Percentiles rank a stretch among this genome's conserved stretches.
Evolutionary conservation across 2,888 invertebrate genomes (phyloP).

Genomic region (Norana najaformis): DNA sequence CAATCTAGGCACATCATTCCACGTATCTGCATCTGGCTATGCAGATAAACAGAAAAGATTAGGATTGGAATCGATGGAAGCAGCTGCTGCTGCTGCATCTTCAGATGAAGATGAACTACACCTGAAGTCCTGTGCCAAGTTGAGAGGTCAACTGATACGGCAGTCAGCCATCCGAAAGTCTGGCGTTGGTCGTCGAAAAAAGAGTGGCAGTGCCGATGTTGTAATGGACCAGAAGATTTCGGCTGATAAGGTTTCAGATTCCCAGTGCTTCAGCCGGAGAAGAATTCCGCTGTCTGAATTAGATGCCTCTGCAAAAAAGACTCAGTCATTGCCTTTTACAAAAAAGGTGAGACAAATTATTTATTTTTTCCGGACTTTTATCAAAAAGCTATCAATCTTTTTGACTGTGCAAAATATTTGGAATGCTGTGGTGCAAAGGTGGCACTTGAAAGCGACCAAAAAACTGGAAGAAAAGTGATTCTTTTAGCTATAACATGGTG

Average conservation of each 20-base stretch:
- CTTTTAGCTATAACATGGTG: too few species aligned
- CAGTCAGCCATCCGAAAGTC: neutral
- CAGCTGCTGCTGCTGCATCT: neutral
- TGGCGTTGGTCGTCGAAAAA: neutral
- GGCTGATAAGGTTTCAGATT: neutral
- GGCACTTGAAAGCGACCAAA: too few species aligned
- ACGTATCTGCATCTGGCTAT: neutral
- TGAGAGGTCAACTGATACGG: neutral
- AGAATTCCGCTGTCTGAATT: neutral
- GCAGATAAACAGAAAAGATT: neutral
- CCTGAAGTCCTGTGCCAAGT: neutral
- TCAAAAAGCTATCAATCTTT: neutral
- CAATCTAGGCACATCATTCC: neutral
- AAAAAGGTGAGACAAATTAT: conserved; percentile 10
- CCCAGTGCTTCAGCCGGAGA: neutral
- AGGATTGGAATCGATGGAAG: neutral
- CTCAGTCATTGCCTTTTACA: neutral
- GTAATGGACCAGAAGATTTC: neutral
- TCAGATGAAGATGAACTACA: neutral
- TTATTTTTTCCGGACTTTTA: too few species aligned
- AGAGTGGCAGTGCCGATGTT: neutral
- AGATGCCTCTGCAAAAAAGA: neutral
- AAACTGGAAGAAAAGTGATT: too few species aligned
- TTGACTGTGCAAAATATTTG: neutral
- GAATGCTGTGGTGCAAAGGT: too few species aligned